Conservation (phyloP, 2,797 vertebrate species). For the Lepus oiostolus region DNA sequence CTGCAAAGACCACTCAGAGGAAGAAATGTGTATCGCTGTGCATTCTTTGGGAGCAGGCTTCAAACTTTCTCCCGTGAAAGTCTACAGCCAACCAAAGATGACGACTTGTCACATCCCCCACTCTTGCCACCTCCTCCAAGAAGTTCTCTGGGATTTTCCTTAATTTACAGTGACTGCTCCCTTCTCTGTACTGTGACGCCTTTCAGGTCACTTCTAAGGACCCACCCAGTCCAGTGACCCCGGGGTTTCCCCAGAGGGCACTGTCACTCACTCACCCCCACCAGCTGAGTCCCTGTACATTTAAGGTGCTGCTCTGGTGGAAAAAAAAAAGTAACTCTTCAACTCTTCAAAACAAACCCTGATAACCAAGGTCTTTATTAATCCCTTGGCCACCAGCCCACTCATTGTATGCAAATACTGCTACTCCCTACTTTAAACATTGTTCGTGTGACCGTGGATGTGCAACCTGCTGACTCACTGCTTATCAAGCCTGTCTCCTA, state of each 20-base stretch:
- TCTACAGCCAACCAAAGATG: not conserved
- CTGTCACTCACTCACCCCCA: not conserved
- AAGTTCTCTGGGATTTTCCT: constrained; percentile 39
- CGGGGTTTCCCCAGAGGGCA: not conserved
- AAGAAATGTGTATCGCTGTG: not conserved
- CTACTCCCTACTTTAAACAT: not conserved
- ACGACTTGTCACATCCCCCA: not conserved
- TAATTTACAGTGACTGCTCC: not conserved
- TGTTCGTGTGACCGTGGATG: not conserved
- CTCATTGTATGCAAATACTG: constrained; percentile 69
- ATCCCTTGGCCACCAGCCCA: constrained; percentile 18
- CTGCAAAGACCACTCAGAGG: not conserved
- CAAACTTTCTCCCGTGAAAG: not conserved
- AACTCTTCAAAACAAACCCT: not conserved
- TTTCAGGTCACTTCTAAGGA: not conserved
- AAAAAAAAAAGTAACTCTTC: not conserved
- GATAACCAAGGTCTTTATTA: not conserved
- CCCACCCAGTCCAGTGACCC: not conserved
- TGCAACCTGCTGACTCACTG: constrained; percentile 59
- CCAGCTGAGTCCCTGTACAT: not conserved
- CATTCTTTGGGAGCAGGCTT: not conserved
- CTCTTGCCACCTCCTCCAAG: not conserved
- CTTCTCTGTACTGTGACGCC: not conserved
- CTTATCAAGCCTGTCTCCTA: constrained; percentile 31
- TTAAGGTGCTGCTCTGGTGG: not conserved